Evolutionary conservation across 2,888 invertebrate genomes (phyloP).

Genomic region (Platycheirus albimanus): DNA sequence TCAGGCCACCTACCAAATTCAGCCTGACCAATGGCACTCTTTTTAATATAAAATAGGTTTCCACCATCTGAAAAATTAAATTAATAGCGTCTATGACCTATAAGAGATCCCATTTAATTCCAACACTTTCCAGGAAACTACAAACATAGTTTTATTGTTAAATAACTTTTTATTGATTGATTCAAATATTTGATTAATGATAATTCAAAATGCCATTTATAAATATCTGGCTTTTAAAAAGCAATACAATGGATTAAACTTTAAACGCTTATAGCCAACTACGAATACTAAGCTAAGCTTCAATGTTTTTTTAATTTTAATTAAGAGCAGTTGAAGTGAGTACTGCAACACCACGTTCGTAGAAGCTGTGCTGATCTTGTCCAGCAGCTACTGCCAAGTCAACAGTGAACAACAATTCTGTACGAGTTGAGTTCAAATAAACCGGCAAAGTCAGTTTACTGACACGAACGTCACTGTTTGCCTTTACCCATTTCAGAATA

Average conservation of each 20-base stretch:
- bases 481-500: constrained; percentile 93
- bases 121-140: too few relatives aligned
- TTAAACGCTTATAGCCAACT: constrained; percentile 33
- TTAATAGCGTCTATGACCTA: too few relatives aligned
- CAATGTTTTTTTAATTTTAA: constrained; percentile 82
- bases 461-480: constrained; percentile 83
- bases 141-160: neutral
- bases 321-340: constrained; percentile 96
- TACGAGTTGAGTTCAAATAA: constrained; percentile 97
- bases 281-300: constrained; percentile 24
- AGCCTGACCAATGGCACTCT: too few relatives aligned
- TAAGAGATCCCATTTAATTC: too few relatives aligned
- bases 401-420: constrained; percentile 97
- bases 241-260: constrained; percentile 18
- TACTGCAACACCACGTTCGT: constrained; percentile 98
- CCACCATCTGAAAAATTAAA: too few relatives aligned
- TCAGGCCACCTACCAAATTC: too few relatives aligned
- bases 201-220: constrained; percentile 17
- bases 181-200: constrained; percentile 40
- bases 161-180: constrained; percentile 36
- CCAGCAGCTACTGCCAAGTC: constrained; percentile 95
- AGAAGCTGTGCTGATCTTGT: constrained; percentile 97
- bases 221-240: constrained; percentile 5
- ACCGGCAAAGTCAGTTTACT: constrained; percentile 95
- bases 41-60: too few relatives aligned